These are phyloP conservation scores for Hydropotes inermis DNA, from an alignment of 2,113 vertebrate species.

Conservation along the genomic window DNA sequence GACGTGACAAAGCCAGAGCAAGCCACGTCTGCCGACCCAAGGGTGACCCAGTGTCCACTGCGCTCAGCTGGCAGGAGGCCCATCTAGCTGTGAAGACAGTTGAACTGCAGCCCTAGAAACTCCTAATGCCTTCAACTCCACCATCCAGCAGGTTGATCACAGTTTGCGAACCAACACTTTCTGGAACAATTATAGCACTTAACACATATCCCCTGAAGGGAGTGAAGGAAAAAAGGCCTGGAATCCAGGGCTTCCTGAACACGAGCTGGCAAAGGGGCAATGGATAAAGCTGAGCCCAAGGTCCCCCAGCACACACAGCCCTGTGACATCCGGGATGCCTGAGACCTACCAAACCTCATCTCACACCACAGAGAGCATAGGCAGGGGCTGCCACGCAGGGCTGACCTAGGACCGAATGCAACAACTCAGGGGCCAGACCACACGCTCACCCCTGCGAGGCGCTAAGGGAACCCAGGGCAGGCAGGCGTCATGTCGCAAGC, in stretches of 20 bases:
- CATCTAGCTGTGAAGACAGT: not conserved
- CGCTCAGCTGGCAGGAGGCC: not conserved
- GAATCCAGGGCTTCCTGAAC: not conserved
- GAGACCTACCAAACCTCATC: not conserved
- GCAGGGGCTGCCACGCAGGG: not conserved
- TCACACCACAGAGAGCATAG: not conserved
- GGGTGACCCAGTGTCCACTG: not conserved
- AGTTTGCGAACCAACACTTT: not conserved
- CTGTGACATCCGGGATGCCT: not conserved
- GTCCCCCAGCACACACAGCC: fast-evolving
- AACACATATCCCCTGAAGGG: not conserved
- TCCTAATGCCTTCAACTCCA: not conserved
- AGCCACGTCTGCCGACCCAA: fast-evolving
- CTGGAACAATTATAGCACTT: not conserved
- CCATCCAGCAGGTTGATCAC: not conserved
- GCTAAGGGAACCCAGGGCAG: not conserved
- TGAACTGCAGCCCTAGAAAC: not conserved
- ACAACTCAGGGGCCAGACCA: no score
- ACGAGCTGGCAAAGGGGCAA: not conserved
- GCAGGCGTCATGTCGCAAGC: not conserved
- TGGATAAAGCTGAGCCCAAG: not conserved
- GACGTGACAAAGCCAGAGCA: not conserved
- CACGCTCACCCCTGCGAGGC: not conserved
- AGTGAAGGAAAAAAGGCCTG: not conserved
- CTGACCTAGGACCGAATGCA: not conserved